These are phyloP conservation scores for Calephelis virginiensis DNA, from an alignment of 1,140 invertebrate species.

Conservation along the genomic window DNA sequence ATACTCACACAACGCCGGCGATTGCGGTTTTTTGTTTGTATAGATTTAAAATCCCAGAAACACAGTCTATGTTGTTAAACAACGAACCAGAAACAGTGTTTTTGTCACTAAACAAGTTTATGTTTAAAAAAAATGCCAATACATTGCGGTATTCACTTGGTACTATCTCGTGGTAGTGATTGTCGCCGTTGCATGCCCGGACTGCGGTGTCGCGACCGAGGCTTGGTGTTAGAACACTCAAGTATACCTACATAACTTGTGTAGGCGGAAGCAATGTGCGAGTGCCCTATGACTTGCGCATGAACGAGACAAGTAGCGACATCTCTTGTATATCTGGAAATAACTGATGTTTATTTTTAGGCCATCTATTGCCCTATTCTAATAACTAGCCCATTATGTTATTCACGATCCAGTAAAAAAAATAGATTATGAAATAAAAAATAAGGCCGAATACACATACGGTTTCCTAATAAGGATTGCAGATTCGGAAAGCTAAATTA, in stretches of 20 bases:
- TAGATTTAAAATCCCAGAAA: background rate
- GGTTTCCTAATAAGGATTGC: too few relatives aligned
- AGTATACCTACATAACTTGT: conserved; percentile 35
- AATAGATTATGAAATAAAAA: too few relatives aligned
- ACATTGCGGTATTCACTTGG: conserved; percentile 31
- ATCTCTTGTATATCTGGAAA: conserved; percentile 20
- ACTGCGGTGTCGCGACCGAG: conserved; percentile 23
- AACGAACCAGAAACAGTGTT: conserved; percentile 27
- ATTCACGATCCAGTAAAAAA: too few relatives aligned
- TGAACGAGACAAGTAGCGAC: conserved; percentile 22
- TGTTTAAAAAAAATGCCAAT: conserved; percentile 35
- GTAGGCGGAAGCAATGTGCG: conserved; percentile 38
- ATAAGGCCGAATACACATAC: too few relatives aligned
- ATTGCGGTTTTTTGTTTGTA: conserved; percentile 22
- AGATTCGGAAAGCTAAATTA: too few relatives aligned
- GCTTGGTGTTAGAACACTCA: conserved; percentile 32
- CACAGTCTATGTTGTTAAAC: conserved; percentile 30
- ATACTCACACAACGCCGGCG: conserved; percentile 37
- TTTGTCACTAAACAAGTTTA: conserved; percentile 32
- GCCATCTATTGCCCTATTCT: conserved; percentile 19
- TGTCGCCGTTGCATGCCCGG: conserved; percentile 29
- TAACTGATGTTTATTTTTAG: background rate
- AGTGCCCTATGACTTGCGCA: conserved; percentile 35
- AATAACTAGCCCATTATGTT: background rate
- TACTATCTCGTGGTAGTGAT: conserved; percentile 26